Base-by-base conservation (phyloP, 2,113 vertebrate species). In the Prunella fulvescens region DNA sequence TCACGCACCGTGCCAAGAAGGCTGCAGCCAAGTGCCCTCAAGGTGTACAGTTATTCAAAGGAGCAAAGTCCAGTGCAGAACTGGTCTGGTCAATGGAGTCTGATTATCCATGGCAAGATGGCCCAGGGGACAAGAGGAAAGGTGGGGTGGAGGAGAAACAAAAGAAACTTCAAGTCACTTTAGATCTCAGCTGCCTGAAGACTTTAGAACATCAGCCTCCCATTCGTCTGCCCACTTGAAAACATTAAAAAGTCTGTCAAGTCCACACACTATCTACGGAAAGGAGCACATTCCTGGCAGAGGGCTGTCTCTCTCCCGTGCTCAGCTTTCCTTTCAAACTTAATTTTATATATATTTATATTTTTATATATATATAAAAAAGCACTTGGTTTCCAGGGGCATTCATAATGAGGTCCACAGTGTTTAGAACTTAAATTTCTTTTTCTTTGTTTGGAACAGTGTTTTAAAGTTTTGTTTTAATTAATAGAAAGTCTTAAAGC, bases 391-490 rank as follows among this genome's bases (percentile, higher is more conserved):
- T 98, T 97, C 98, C 97, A 97, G 96, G 98, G 97, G 97, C 97
- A 82, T 98, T 98, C 96, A 96, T 87, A 97, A 98, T 98, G 98
- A 98, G 98, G 98, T 98, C 98, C 98, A 98, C 98, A 98, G 98
- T 98, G 98, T 98, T 98, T 98, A 98, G 97, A 98, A 98, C 98
- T 98, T 97, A 98, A 98, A 97, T 97, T 96, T 97, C 97, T 95
- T 97, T 97, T 96, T 97, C 96, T 98, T 97, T 95, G 96, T 98
- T 98, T 98, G 98, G 96, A 97, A 98, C 98, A 98, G 98, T 98
- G 98, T 98, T 98, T 96, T 97, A 96, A 97, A 96, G 97, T 96
- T 96, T 95, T 97, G 45, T 97, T 94, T 88, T 96, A 78, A 95
- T 96, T 96, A 88, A 93, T 97, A 93, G 94, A 79, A 18, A 91